phyloP scores from a whole-genome alignment of 1,140 invertebrate species.

The Mercenaria mercenaria region DNA sequence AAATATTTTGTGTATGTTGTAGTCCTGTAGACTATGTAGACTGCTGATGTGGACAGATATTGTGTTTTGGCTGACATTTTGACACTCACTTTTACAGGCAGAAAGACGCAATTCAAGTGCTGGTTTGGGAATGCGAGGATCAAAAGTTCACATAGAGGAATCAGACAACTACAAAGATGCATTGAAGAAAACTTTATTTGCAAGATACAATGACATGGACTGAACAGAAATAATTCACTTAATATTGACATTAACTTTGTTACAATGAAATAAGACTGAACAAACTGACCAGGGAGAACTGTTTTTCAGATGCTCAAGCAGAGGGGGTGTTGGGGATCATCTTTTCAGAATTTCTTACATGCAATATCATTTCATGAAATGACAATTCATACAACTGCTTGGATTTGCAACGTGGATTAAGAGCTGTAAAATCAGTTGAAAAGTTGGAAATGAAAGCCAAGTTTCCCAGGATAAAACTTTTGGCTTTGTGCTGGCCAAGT shows the following conservation, averaged over 20 bases:
- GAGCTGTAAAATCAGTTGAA: too few relatives aligned
- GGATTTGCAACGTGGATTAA: neutral
- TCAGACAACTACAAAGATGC: conserved; percentile 96
- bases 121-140: conserved; percentile 88
- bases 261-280: neutral
- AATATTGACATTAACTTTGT: neutral
- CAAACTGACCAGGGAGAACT: too few relatives aligned
- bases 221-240: conserved; percentile 51
- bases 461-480: neutral
- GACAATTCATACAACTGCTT: too few relatives aligned
- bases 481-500: neutral
- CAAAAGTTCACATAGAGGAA: conserved; percentile 91
- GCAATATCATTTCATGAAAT: too few relatives aligned
- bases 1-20: too few relatives aligned
- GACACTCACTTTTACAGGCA: conserved; percentile 83
- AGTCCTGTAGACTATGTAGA: too few relatives aligned
- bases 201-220: conserved; percentile 86
- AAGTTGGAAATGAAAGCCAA: neutral
- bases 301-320: too few relatives aligned
- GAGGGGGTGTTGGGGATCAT: too few relatives aligned
- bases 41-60: too few relatives aligned
- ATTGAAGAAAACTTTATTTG: conserved; percentile 94
- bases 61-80: too few relatives aligned
- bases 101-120: conserved; percentile 79
- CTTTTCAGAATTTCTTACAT: too few relatives aligned